Base-by-base conservation (phyloP, 2,797 vertebrate species). In the Manis crassicaudata region DNA sequence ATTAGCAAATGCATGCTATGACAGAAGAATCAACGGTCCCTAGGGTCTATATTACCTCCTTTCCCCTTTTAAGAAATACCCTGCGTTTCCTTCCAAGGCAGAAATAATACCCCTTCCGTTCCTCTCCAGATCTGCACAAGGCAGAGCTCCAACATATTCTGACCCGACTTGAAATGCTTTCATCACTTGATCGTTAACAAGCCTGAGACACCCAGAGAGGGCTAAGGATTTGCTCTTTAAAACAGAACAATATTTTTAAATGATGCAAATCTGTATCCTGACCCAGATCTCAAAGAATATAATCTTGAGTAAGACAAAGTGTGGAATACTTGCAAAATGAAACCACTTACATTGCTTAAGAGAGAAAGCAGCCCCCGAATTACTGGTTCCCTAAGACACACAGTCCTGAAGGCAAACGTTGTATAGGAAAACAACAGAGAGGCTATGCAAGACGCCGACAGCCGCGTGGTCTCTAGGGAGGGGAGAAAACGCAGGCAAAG, bases 381-480 rank as follows among this genome's bases (percentile, higher is more conserved):
- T 25, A 20, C 43, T 65, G 40, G 14, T 75, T 87, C 73, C 58
- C 40, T 46, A n/a, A 11, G 56, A 43, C 25, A 43, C 81, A 0
- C 50, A 6, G 67, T 11, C 72, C 70, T 60, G 76, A 52, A 52
- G 23, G n/a, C 32, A 87, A 40, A 68, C 11, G 35, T 14, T 11
- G 35, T 11, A 50, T 6, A 58, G 35, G 9, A 62, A 70, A 88
- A 18, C 29, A 60, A 32, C 7, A 56, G 63, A 40, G 17, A 37
- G 6, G 5, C 77, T n/a, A 9, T 2, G 9, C 16, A 37, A 21
- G 2, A 0, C 0, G 0, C 14, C 5, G 25, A 54, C 6, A 0
- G 16, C 13, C 5, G 21, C 3, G 40, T 25, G 7, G 56, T 25
- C 25, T 75, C 52, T 43, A 25, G 65, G 43, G 75, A 58, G 60